phyloP scores from a whole-genome alignment of 2,797 vertebrate genomes.

The Sebastes vulpes region DNA sequence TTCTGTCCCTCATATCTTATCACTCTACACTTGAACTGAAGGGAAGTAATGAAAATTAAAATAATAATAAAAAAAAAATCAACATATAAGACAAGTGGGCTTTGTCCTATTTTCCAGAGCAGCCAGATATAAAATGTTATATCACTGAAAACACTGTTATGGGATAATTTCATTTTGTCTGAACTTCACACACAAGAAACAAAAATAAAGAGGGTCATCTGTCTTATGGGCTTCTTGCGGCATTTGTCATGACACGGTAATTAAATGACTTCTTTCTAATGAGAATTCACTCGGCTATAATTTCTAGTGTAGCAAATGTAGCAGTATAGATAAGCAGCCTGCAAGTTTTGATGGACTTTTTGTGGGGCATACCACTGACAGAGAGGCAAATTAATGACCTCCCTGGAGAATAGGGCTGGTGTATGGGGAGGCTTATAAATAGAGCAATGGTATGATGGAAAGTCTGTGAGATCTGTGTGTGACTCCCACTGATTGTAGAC shows the following conservation, averaged over 20 bases:
- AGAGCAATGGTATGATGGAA: constrained; percentile 75
- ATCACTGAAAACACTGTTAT: constrained; percentile 5
- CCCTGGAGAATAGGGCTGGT: constrained; percentile 65
- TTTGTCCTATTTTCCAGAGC: constrained; percentile 38
- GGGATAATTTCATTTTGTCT: constrained; percentile 26
- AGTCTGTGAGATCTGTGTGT: constrained; percentile 63
- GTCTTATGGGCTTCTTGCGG: constrained; percentile 10
- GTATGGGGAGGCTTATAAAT: constrained; percentile 76
- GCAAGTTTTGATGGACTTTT: constrained; percentile 78
- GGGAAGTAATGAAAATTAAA: constrained; percentile 2
- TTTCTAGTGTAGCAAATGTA: constrained; percentile 49
- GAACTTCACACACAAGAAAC: constrained; percentile 27
- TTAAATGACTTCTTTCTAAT: constrained; percentile 60
- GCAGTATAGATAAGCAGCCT: constrained; percentile 66
- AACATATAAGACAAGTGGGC: constrained; percentile 4
- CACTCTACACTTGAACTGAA: neutral
- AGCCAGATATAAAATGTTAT: constrained; percentile 24
- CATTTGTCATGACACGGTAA: constrained; percentile 46
- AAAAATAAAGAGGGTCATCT: constrained; percentile 43
- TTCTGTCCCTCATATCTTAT: constrained; percentile 10
- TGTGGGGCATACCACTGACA: constrained; percentile 78
- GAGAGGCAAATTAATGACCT: constrained; percentile 83
- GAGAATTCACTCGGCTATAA: constrained; percentile 40
- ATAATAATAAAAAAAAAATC: neutral
- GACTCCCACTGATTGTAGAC: constrained; percentile 59